Percentiles rank a stretch among this genome's conserved stretches.
phyloP scores from a whole-genome alignment of 2,888 invertebrate species.

The Galeruca laticollis region DNA sequence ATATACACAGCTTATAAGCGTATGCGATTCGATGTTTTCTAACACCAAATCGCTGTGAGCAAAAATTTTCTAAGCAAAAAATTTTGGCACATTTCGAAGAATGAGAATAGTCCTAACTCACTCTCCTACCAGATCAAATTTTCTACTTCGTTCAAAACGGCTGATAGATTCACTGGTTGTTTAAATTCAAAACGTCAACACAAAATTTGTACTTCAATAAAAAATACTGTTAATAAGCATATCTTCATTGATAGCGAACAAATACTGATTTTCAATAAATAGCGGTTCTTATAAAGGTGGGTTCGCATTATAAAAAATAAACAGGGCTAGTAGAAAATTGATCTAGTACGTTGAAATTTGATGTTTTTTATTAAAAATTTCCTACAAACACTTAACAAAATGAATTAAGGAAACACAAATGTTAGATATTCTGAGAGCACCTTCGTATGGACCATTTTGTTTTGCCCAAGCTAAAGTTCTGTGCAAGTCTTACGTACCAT shows the following conservation, averaged over 20 bases:
- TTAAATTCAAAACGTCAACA: background rate
- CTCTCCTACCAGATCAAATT: slow-evolving; percentile 29
- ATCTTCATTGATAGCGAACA: slow-evolving; percentile 2
- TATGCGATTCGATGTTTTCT: slow-evolving; percentile 59
- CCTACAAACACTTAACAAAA: background rate
- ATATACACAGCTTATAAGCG: slow-evolving; percentile 68
- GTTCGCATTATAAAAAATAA: background rate
- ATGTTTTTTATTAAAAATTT: slow-evolving; percentile 3
- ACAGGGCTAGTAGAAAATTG: slow-evolving; percentile 23
- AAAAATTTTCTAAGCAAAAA: slow-evolving; percentile 64
- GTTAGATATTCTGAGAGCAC: slow-evolving; percentile 29
- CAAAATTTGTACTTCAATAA: background rate
- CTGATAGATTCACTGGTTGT: background rate
- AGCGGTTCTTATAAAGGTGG: background rate
- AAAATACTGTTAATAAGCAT: background rate
- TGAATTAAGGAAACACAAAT: slow-evolving; percentile 18
- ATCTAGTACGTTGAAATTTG: slow-evolving; percentile 14
- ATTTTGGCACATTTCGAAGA: slow-evolving; percentile 64
- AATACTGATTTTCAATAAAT: background rate
- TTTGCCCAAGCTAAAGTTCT: slow-evolving; percentile 30
- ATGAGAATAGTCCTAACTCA: slow-evolving; percentile 36
- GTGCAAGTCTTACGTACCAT: slow-evolving; percentile 31
- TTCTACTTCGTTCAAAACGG: slow-evolving; percentile 20
- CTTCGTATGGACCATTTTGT: slow-evolving; percentile 33
- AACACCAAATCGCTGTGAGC: slow-evolving; percentile 62